A percentile compares a stretch with the other conserved stretches of the same genome.
These are phyloP conservation scores for Acanthis flammea DNA, from an alignment of 2,797 vertebrate genomes.

Conservation along the genomic window DNA sequence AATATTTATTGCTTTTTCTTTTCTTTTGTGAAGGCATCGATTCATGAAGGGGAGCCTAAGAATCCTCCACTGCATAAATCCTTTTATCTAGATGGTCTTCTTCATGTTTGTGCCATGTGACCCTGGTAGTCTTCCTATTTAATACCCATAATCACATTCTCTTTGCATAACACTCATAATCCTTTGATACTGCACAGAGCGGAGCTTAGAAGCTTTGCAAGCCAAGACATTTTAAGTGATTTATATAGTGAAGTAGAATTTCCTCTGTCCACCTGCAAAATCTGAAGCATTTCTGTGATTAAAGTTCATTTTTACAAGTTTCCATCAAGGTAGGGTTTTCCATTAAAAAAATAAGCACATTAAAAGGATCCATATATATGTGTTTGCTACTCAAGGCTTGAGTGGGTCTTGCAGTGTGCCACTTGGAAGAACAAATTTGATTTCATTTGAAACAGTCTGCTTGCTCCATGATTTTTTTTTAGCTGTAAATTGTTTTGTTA, in stretches of 20 bases:
- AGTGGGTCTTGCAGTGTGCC: background rate
- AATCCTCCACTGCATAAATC: background rate
- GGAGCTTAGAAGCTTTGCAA: background rate
- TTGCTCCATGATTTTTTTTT: background rate
- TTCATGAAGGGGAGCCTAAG: background rate
- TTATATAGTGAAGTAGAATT: constrained; percentile 47
- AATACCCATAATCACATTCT: background rate
- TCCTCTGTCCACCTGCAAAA: constrained; percentile 44
- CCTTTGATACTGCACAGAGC: background rate
- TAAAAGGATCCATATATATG: background rate
- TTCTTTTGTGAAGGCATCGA: background rate
- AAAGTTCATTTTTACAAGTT: background rate
- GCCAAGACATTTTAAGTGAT: background rate
- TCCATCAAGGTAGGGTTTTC: background rate
- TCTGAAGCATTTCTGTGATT: constrained; percentile 4
- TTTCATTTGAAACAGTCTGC: background rate
- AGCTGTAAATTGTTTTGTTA: constrained; percentile 1
- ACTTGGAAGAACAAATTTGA: background rate
- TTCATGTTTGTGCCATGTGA: background rate
- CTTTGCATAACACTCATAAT: constrained; percentile 1
- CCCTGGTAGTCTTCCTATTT: constrained; percentile 12
- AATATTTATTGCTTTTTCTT: background rate
- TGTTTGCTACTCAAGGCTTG: background rate
- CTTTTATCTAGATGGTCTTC: constrained; percentile 15
- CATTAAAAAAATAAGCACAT: background rate